Base-by-base conservation (phyloP, 2,797 vertebrate genomes). In the Zalophus californianus region DNA sequence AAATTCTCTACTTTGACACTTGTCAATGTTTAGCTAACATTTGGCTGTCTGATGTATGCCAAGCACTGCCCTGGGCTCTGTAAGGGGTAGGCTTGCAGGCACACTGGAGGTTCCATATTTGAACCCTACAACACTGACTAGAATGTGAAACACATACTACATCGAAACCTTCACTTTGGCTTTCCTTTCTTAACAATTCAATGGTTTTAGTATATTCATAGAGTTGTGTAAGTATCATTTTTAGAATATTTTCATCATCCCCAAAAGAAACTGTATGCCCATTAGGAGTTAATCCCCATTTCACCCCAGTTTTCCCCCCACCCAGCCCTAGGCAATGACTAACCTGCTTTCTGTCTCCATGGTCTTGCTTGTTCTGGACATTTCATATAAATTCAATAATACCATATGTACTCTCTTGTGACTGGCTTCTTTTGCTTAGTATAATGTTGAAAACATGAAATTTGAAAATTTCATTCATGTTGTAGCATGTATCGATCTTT, bases 1-100 rank as follows among this genome's bases (percentile, higher is more conserved):
- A 54, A 75, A 68, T 88, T 82, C 60, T 85, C 35, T 89, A 13
- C 66, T 94, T 89, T 85, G 73, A 77, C 78, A 38, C 48, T 90
- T 90, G 38, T 82, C 60, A 18, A 9, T 18, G 9, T 32, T 50
- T n/a, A 84, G 10, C 23, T 48, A 85, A 82, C 35, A 58, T 72
- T 90, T 80, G 38, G 44, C 21, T 77, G n/a, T 4, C 18, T 62
- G 54, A 32, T 27, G 7, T 48, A 10, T 64, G 32, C 15, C 25
- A 41, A 44, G 35, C 44, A 0, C 7, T 23, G 29, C 32, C 54
- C 66, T n/a, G 35, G 0, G 35, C 29, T 77, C 41, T 23, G 12
- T 6, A 13, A 41, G 44, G 38, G 10, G 41, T 41, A 66, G 41
- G 16, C 12, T 72, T 80, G 16, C 15, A 32, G 29, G 21, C 38